A percentile compares a stretch with the other conserved stretches of the same genome.
Conservation (phyloP, 2,888 invertebrate genomes). For the Agrotis exclamationis region DNA sequence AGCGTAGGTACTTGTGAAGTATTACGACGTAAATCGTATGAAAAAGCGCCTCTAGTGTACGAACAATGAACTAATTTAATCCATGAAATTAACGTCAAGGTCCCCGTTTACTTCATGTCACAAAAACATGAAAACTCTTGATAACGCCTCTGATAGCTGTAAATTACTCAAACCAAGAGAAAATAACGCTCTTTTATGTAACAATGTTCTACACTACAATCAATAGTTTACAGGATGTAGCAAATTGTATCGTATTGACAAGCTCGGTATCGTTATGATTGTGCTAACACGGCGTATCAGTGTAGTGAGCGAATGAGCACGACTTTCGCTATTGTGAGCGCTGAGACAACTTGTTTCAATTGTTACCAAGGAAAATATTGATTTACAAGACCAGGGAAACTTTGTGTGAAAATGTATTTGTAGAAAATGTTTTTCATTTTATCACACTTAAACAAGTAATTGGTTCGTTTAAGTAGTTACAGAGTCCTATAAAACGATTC, state of each 20-base stretch:
- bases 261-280: slow-evolving; percentile 5
- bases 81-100: no score
- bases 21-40: no score
- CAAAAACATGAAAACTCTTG: no score
- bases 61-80: no score
- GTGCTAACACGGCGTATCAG: slow-evolving; percentile 2
- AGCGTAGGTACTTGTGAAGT: no score
- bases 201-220: not conserved
- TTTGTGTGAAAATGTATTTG: slow-evolving; percentile 4
- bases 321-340: not conserved
- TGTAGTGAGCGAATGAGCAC: not conserved
- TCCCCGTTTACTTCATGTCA: no score
- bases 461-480: no score
- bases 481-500: no score
- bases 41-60: no score
- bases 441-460: no score
- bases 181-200: not conserved
- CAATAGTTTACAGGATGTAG: not conserved
- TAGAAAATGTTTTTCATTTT: not conserved
- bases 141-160: no score
- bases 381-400: slow-evolving; percentile 4
- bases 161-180: no score
- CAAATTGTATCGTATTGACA: slow-evolving; percentile 13
- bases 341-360: slow-evolving; percentile 17
- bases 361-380: slow-evolving; percentile 16